A percentile compares a stretch with the other conserved stretches of the same genome.
phyloP scores from a whole-genome alignment of 2,888 invertebrate species.

The Strigamia transsilvanica region DNA sequence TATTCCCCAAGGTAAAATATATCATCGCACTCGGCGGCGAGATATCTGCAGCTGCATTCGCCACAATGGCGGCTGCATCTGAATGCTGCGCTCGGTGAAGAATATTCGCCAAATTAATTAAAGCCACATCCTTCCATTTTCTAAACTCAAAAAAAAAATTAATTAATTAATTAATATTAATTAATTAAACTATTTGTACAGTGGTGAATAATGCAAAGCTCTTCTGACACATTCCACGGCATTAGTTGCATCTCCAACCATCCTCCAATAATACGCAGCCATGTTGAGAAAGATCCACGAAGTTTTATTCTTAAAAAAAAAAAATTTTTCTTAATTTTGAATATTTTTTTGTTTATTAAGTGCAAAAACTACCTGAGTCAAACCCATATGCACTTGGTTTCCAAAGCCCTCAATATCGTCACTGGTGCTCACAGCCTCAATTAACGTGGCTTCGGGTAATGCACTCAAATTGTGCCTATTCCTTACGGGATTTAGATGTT shows the following conservation, averaged over 20 bases:
- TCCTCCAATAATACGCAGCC: conserved; percentile 81
- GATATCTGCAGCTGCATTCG: conserved; percentile 78
- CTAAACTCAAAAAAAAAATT: conserved; percentile 65
- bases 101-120: conserved; percentile 77
- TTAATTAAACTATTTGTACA: conserved; percentile 66
- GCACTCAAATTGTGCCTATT: conserved; percentile 53
- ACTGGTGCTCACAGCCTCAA: conserved; percentile 61
- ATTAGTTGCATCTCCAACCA: conserved; percentile 76
- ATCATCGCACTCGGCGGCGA: conserved; percentile 71
- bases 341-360: too few species aligned
- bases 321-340: too few species aligned
- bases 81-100: conserved; percentile 74
- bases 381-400: conserved; percentile 71
- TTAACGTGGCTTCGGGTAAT: conserved; percentile 61
- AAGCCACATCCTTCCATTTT: conserved; percentile 75
- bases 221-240: conserved; percentile 81
- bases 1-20: conserved; percentile 77
- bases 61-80: conserved; percentile 76
- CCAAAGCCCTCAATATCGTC: conserved; percentile 69
- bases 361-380: conserved; percentile 64
- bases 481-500: conserved; percentile 67
- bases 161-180: conserved; percentile 52
- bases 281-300: conserved; percentile 83
- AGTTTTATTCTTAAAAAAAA: conserved; percentile 70
- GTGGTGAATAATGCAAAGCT: conserved; percentile 78